A percentile compares a stretch with the other conserved stretches of the same genome.
Conservation (phyloP, 2,797 vertebrate species). For the Parauchenoglanis ngamensis region DNA sequence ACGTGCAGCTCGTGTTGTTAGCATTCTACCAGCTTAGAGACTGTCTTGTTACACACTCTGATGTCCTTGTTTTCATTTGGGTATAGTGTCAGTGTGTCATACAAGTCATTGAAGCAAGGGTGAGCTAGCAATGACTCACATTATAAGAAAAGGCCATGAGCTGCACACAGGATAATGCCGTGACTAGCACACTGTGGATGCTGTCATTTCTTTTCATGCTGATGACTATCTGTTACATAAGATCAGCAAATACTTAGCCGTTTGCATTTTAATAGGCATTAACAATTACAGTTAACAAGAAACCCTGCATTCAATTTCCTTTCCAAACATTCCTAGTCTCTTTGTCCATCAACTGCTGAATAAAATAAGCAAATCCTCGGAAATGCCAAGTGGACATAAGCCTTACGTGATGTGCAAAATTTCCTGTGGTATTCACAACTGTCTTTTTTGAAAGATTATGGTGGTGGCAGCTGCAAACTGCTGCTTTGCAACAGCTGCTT, state of each 20-base stretch:
- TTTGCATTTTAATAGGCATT: neutral
- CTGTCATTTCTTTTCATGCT: neutral
- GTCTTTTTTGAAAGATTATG: neutral
- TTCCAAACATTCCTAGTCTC: constrained; percentile 26
- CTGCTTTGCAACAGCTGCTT: neutral
- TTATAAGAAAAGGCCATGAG: constrained; percentile 17
- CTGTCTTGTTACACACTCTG: neutral
- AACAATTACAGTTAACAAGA: neutral
- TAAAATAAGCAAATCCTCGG: constrained; percentile 26
- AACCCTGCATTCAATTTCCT: constrained; percentile 21
- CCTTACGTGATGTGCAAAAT: neutral
- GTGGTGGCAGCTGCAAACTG: neutral
- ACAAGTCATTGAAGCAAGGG: constrained; percentile 10
- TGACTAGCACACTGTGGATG: constrained; percentile 1
- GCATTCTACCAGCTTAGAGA: neutral
- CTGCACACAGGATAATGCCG: neutral
- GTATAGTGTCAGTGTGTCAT: neutral
- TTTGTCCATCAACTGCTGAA: constrained; percentile 3
- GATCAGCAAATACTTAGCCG: too few relatives aligned
- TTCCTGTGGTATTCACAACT: constrained; percentile 6
- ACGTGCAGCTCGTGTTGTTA: neutral
- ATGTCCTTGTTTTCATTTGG: constrained; percentile 25
- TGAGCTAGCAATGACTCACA: constrained; percentile 29
- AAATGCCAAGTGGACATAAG: neutral
- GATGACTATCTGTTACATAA: neutral